Percentiles rank a stretch among this genome's conserved stretches.
These are phyloP conservation scores for Apeira syringaria DNA, from an alignment of 2,888 invertebrate genomes.

Conservation along the genomic window DNA sequence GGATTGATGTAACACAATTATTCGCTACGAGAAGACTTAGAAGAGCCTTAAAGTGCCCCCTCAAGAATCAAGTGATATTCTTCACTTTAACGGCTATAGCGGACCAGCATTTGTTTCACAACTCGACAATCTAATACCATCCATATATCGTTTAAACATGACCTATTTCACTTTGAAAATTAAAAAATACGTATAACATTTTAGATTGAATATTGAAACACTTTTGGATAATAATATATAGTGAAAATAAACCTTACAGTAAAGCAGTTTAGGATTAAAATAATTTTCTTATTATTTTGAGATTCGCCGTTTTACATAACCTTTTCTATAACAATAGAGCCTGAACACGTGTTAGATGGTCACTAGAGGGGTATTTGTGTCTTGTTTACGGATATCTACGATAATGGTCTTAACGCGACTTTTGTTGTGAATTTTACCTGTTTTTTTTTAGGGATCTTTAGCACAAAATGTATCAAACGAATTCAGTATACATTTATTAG, in stretches of 20 bases:
- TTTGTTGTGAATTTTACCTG: slow-evolving; percentile 31
- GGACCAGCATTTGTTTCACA: slow-evolving; percentile 30
- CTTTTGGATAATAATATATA: slow-evolving; percentile 2
- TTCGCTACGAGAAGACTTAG: slow-evolving; percentile 61
- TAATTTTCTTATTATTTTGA: background rate
- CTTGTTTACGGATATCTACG: slow-evolving; percentile 60
- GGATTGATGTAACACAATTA: slow-evolving; percentile 79
- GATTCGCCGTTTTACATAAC: slow-evolving; percentile 11
- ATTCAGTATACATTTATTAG: too few relatives aligned
- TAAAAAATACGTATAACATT: background rate
- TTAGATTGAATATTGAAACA: background rate
- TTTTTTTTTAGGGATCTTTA: background rate
- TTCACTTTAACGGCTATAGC: slow-evolving; percentile 61
- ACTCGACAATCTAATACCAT: slow-evolving; percentile 6
- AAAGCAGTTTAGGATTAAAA: background rate
- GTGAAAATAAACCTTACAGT: slow-evolving; percentile 15
- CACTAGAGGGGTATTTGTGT: slow-evolving; percentile 65
- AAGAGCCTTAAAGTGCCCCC: slow-evolving; percentile 76
- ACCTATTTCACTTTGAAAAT: background rate
- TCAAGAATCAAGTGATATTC: slow-evolving; percentile 79
- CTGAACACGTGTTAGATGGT: slow-evolving; percentile 77
- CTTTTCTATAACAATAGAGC: slow-evolving; percentile 38
- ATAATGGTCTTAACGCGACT: slow-evolving; percentile 48
- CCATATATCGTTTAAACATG: fast-evolving
- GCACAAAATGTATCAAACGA: too few relatives aligned